phyloP scores from a whole-genome alignment of 1,140 invertebrate genomes.

The Sycophaga agraensis region DNA sequence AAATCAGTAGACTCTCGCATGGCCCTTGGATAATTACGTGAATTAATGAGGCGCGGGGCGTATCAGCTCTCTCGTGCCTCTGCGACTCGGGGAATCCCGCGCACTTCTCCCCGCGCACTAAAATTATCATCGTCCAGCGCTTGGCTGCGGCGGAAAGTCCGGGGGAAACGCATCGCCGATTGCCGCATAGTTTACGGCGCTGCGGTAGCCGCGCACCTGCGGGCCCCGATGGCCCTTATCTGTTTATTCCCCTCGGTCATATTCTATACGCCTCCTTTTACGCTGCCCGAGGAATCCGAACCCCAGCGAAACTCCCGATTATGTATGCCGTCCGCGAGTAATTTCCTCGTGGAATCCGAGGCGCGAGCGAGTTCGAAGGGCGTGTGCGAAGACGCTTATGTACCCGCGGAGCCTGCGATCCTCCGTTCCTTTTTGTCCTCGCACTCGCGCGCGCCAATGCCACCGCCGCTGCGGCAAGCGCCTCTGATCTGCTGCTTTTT shows the following conservation, averaged over 20 bases:
- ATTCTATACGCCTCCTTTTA: too few species aligned
- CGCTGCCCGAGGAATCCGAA: too few species aligned
- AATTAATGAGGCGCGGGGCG: constrained; percentile 17
- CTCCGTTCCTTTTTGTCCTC: not conserved
- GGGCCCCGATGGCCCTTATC: constrained; percentile 7
- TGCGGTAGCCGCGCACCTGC: too few species aligned
- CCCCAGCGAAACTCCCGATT: too few species aligned
- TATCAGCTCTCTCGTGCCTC: too few species aligned
- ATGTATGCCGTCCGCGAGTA: constrained; percentile 29
- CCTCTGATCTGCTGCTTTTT: constrained; percentile 3
- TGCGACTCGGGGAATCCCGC: constrained; percentile 1
- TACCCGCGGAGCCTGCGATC: not conserved
- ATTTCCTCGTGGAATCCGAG: constrained; percentile 31
- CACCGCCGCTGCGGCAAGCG: not conserved
- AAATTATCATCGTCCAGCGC: constrained; percentile 22
- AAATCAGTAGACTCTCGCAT: too few species aligned
- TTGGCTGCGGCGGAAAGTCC: not conserved
- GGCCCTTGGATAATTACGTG: constrained; percentile 21
- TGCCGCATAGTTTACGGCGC: constrained; percentile 10
- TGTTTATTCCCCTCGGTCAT: constrained; percentile 14
- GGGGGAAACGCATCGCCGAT: constrained; percentile 12
- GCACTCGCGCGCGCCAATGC: too few species aligned
- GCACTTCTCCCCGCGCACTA: not conserved
- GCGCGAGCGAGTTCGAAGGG: constrained; percentile 29
- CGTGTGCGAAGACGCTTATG: not conserved